Evolutionary conservation across 2,888 invertebrate genomes (phyloP), one percentile per base, ranked within the genome.

Genomic region (Hypomecis atomaria): DNA sequence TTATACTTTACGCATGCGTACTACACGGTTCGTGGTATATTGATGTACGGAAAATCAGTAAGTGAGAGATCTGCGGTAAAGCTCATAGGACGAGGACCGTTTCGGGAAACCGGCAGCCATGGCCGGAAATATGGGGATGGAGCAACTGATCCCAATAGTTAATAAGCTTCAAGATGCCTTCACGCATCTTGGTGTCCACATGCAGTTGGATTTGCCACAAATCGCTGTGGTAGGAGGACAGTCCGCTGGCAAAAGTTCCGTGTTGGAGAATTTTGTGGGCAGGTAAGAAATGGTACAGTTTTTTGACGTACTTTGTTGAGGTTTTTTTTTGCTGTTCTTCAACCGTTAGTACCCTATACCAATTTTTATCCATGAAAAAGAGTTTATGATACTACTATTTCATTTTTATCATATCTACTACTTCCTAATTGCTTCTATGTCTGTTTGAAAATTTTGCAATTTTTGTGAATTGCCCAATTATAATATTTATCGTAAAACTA

Each of bases 121-220:
- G 92, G 72, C 96, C 90, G 96, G 96, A 84, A 96, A 96, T 89
- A 91, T 94, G 86, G 96, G 96, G 86, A 99, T 99, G 99, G 99
- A 99, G 94, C 97, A 97, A 92, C 96, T 99, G 92, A 99, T 99
- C 94, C 99, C 99, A 80, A 98, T 99, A 87, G 99, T 99, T 86
- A 99, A 99, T 94, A 98, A 98, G 94, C 95, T 99, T 82, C 99
- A 99, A 95, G 99, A 99, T 97, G 99, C 99, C 75, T 99, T 99
- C 93, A 97, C 99, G 73, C 97, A 98, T 85, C 94, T 99, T 88
- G 99, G 99, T 78, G 99, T 99, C 80, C 97, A 98, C 87, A 97
- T 99, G 96, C 98, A 98, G 88, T 94, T 99, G 87, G 99, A 99
- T 95, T 94, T 99, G 86, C 99, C 99, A 76, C 99, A 99, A 94